A percentile compares a stretch with the other conserved stretches of the same genome.
These are phyloP conservation scores for Melanaphis sacchari DNA, from an alignment of 1,140 invertebrate species.

Conservation along the genomic window DNA sequence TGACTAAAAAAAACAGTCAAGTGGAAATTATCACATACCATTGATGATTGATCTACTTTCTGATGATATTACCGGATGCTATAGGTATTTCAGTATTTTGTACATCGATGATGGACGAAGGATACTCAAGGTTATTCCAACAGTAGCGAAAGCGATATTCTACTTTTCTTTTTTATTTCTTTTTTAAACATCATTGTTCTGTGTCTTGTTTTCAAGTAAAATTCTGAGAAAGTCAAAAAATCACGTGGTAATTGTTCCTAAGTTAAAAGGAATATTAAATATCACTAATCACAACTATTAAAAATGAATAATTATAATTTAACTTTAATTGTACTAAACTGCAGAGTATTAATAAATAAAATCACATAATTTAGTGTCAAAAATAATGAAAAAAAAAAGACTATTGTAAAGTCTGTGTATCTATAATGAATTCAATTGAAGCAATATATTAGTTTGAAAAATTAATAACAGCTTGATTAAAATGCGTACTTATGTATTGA, in stretches of 20 bases:
- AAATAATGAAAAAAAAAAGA: not conserved
- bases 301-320: not conserved
- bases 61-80: conserved; percentile 8
- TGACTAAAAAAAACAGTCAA: not conserved
- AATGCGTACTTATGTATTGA: too few species aligned
- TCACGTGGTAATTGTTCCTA: not conserved
- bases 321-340: not conserved
- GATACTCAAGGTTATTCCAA: conserved; percentile 16
- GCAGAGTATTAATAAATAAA: not conserved
- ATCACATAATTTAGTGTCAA: not conserved
- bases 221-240: not conserved
- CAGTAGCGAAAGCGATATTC: conserved; percentile 33
- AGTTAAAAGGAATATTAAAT: not conserved
- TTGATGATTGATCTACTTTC: conserved; percentile 49
- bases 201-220: not conserved
- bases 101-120: not conserved
- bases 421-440: not conserved
- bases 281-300: not conserved
- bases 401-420: not conserved
- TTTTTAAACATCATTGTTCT: not conserved
- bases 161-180: conserved; percentile 41
- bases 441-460: too few species aligned
- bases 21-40: not conserved
- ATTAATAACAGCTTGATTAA: too few species aligned
- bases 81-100: not conserved